These are phyloP conservation scores for Campoplex capitator DNA, from an alignment of 2,888 invertebrate genomes.

Conservation along the genomic window DNA sequence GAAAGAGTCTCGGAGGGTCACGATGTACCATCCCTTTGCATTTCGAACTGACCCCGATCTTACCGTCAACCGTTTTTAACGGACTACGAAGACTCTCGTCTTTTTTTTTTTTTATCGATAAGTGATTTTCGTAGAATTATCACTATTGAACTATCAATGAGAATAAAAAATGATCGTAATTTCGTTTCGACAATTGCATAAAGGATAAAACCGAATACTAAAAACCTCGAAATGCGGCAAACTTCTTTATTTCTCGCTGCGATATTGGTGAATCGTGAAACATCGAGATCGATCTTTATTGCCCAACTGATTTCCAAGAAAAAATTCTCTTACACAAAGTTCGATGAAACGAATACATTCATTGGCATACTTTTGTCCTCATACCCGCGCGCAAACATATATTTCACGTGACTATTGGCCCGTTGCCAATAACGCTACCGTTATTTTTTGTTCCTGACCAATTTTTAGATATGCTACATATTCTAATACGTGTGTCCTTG, in stretches of 20 bases:
- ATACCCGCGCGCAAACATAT: neutral
- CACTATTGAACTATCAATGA: neutral
- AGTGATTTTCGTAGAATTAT: neutral
- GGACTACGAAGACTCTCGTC: neutral
- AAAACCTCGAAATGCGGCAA: neutral
- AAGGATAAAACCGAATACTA: constrained; percentile 2
- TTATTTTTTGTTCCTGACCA: constrained; percentile 15
- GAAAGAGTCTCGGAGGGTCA: constrained; percentile 64
- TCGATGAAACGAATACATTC: constrained; percentile 36
- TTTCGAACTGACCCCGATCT: constrained; percentile 62
- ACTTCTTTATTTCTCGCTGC: neutral
- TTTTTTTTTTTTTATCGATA: neutral
- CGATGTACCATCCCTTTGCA: constrained; percentile 40
- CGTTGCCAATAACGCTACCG: constrained; percentile 41
- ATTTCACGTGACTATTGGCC: constrained; percentile 38
- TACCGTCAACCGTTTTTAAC: constrained; percentile 48
- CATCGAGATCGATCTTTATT: constrained; percentile 59
- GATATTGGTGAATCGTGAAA: constrained; percentile 21
- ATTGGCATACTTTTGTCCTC: constrained; percentile 38
- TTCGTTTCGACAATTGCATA: neutral
- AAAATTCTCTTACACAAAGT: constrained; percentile 26
- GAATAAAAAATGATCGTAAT: neutral
- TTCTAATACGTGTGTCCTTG: constrained; percentile 42
- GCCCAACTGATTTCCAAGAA: constrained; percentile 58
- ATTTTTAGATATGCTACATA: constrained; percentile 25